Base-by-base conservation (phyloP, 2,888 invertebrate genomes). In the Biston betularia region DNA sequence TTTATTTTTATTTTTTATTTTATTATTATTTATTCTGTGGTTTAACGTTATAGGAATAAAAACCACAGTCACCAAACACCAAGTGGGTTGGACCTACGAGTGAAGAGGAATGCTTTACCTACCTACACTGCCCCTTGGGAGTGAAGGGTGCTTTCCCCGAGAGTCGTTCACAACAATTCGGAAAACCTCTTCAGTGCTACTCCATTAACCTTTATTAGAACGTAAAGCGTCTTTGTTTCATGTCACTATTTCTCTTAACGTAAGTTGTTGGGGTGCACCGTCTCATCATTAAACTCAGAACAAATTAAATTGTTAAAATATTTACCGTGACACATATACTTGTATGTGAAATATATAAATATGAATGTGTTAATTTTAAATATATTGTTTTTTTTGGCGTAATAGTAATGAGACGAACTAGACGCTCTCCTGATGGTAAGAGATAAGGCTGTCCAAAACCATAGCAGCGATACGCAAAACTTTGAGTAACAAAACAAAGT, bases 71-170 rank as follows among this genome's bases (percentile, higher is more conserved):
- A 9, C 11, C 60, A 64, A 71, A 65, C 48, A 63, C 57, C 49
- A 53, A 71, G 68, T 57, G 61, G 58, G 62, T 67, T 57, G 63
- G 71, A 76, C 74, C 75, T 75, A 70, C 69, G 70, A 71, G 58
- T 61, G 65, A 69, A 67, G 66, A 45, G 55, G 66, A 77, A 77
- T 76, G 79, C 75, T 79, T 75, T 71, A 75, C 75, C 79, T 78
- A 75, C 78, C 79, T 78, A 75, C 78, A 75, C 70, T 73, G 71
- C 46, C 45, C 15, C 57, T 58, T 35, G 8, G 63, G 63, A 33
- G 54, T 68, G 53, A 68, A 78, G 79, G 48, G 75, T 69, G 46
- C 79, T 77, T 70, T 15, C 44, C 55, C 63, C 52, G 40, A 65
- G 68, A 40, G 57, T 14, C 49, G 34, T 53, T 55, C 59, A 60